phyloP scores from a whole-genome alignment of 1,140 invertebrate species.

The Holcopasites calliopsidis region DNA sequence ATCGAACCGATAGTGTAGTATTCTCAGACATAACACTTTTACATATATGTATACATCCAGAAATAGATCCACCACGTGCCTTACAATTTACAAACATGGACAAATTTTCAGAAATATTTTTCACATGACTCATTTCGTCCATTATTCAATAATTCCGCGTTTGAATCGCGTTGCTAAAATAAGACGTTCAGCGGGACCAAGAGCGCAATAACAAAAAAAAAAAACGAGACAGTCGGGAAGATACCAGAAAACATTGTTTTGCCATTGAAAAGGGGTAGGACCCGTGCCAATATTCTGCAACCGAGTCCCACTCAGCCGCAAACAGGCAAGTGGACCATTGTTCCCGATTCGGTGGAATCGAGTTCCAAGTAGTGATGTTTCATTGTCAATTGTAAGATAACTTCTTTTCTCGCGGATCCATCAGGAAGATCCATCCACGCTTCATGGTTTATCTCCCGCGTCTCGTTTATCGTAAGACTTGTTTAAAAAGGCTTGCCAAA shows the following conservation, averaged over 20 bases:
- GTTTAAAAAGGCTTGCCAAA: too few species aligned
- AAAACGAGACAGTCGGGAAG: background rate
- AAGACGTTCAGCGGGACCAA: background rate
- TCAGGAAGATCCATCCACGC: background rate
- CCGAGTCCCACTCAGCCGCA: background rate
- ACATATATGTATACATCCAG: background rate
- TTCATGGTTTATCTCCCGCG: background rate
- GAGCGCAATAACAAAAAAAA: background rate
- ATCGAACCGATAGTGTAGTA: background rate
- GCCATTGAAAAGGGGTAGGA: constrained; percentile 9
- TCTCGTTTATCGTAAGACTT: background rate
- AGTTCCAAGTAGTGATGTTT: constrained; percentile 11
- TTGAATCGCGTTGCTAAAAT: background rate
- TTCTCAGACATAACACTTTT: background rate
- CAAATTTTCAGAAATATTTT: background rate
- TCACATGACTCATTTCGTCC: background rate
- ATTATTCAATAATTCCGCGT: background rate
- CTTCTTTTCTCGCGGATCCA: background rate
- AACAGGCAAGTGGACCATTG: constrained; percentile 16
- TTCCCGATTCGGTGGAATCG: constrained; percentile 6
- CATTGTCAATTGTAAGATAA: background rate
- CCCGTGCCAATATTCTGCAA: constrained; percentile 19
- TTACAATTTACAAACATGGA: background rate
- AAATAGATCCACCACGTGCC: background rate
- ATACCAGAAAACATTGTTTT: background rate